Evolutionary conservation across 2,888 invertebrate genomes (phyloP).

Genomic region (Eilema caniola): DNA sequence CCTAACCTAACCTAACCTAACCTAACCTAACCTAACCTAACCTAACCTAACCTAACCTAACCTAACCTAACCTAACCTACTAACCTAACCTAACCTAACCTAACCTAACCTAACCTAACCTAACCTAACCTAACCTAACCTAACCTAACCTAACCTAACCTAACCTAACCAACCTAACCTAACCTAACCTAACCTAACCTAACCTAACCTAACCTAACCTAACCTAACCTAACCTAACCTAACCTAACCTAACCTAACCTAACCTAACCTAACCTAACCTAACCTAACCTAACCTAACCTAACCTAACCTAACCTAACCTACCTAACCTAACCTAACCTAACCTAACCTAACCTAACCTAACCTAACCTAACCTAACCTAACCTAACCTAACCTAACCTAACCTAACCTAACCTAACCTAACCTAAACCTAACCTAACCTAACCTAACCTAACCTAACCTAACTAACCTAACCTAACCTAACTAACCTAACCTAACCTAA

Average conservation of each 20-base stretch:
- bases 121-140: slow-evolving; percentile 40
- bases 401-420: slow-evolving; percentile 28
- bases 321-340: slow-evolving; percentile 26
- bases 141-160: slow-evolving; percentile 37
- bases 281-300: slow-evolving; percentile 30
- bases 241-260: slow-evolving; percentile 25
- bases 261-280: slow-evolving; percentile 34
- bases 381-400: slow-evolving; percentile 41
- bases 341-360: slow-evolving; percentile 38
- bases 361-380: slow-evolving; percentile 17
- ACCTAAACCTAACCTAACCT: slow-evolving; percentile 26
- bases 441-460: slow-evolving; percentile 40
- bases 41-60: slow-evolving; percentile 40
- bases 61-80: slow-evolving; percentile 42
- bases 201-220: slow-evolving; percentile 37
- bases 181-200: slow-evolving; percentile 38
- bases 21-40: slow-evolving; percentile 39
- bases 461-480: slow-evolving; percentile 28
- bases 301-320: too few relatives aligned
- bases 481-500: slow-evolving; percentile 22
- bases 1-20: slow-evolving; percentile 37
- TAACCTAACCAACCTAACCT: slow-evolving; percentile 39
- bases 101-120: slow-evolving; percentile 29
- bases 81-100: slow-evolving; percentile 31
- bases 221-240: slow-evolving; percentile 40